Evolutionary conservation across 2,888 invertebrate species (phyloP), one percentile per base, ranked within the genome.

Genomic region (Sphaeridia pumilis): DNA sequence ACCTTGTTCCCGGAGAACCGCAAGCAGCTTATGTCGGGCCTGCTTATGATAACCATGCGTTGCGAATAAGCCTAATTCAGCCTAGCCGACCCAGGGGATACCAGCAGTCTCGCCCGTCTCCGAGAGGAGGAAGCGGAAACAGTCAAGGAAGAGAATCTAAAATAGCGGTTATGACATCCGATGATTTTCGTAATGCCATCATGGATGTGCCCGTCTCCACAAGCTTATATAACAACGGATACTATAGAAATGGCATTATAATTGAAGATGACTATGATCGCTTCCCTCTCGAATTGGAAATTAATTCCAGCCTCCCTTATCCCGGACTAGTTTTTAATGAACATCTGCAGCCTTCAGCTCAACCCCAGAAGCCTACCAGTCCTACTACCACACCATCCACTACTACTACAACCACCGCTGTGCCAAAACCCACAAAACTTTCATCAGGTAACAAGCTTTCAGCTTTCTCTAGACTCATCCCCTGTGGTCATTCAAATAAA

Each of bases 181-280:
- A 60, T 28, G 52, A 56, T 25, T 25, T 45, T 22, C 43, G 50
- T 41, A 55, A 59, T 50, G 45, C 52, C 2, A 52, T 59, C 2
- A 54, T 59, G 47, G 54, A 58, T 21, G 54, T 56, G 4, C 60
- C 61, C 0, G 54, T 57, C 21, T 61, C 61, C 1, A 59, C 61
- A 3, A 61, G 61, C 43, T 46, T 64, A 22, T 64, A 62, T 46
- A 61, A 48, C 46, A 59, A 61, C 46, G 64, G 64, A 1, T 61
- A 52, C 52, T 64, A 59, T 49, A 44, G 54, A 12, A 52, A 58
- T 43, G 58, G 58, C 1, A 38, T 48, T 12, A 56, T 58, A 5
- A 43, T 44, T 5, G 46, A 42, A 7, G 35, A 50, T 28, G 36
- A 36, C 31, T 20, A 5, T 22, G 43, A 50, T 31, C 20, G 49